Conservation (phyloP, 2,113 vertebrate genomes). For the Leucopsar rothschildi region DNA sequence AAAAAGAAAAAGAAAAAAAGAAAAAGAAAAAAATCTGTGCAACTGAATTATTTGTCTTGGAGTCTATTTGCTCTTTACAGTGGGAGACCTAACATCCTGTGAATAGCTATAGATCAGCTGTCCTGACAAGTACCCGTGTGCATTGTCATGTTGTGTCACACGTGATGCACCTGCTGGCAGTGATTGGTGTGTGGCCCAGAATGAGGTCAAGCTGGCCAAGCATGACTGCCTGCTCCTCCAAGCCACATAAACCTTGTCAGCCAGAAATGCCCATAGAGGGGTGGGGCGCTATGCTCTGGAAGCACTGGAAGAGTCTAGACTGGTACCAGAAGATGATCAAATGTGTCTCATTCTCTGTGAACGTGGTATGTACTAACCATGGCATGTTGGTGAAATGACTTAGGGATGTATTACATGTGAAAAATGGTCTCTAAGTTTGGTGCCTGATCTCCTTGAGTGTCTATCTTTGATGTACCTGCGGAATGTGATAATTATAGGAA, state of each 20-base stretch:
- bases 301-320: neutral
- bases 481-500: neutral
- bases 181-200: neutral
- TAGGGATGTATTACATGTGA: neutral
- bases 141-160: neutral
- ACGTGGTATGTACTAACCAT: neutral
- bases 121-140: neutral
- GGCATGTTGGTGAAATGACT: neutral
- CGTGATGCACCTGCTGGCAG: neutral
- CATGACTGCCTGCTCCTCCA: neutral
- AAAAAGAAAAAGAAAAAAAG: neutral
- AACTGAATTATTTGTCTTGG: neutral
- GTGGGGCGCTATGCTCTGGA: neutral
- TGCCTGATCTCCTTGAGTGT: neutral
- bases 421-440: neutral
- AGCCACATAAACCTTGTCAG: neutral
- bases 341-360: neutral
- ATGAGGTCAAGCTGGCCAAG: neutral
- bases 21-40: neutral
- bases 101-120: neutral
- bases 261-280: neutral
- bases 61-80: neutral
- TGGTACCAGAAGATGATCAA: neutral
- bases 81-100: neutral
- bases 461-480: neutral